Conservation (phyloP, 2,888 invertebrate genomes). For the Salpingus planirostris region DNA sequence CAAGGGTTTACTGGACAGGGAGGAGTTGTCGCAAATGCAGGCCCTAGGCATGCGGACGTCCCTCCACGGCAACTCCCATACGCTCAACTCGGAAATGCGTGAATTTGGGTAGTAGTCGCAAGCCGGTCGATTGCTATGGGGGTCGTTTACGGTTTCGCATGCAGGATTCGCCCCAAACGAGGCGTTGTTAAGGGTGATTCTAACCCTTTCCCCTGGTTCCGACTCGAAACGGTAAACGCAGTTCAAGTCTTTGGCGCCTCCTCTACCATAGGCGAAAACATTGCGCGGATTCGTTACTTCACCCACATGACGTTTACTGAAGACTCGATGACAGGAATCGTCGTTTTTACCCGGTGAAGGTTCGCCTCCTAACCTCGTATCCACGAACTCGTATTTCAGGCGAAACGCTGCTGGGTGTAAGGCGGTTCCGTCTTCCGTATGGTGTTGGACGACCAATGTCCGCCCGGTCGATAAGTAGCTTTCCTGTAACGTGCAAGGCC, state of each 20-base stretch:
- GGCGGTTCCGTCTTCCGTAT: conserved; percentile 64
- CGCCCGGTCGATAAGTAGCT: conserved; percentile 60
- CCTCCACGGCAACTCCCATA: conserved; percentile 65
- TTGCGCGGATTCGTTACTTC: conserved; percentile 60
- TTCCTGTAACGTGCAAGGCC: conserved; percentile 71
- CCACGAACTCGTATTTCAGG: conserved; percentile 74
- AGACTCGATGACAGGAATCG: conserved; percentile 53
- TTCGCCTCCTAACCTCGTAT: conserved; percentile 67
- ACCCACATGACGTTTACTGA: conserved; percentile 51
- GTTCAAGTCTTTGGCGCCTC: conserved; percentile 66
- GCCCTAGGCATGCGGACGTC: conserved; percentile 62
- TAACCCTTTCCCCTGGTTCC: conserved; percentile 51
- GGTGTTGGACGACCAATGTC: conserved; percentile 45
- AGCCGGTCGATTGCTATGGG: conserved; percentile 59
- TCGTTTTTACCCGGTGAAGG: conserved; percentile 43
- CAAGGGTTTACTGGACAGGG: conserved; percentile 50
- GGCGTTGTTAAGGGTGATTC: conserved; percentile 59
- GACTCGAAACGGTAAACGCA: conserved; percentile 60
- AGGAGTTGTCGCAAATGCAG: conserved; percentile 71
- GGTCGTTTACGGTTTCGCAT: conserved; percentile 63
- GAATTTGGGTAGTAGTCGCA: conserved; percentile 42
- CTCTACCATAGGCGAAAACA: conserved; percentile 75
- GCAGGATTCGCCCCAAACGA: conserved; percentile 59
- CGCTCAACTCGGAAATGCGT: conserved; percentile 47
- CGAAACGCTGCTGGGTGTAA: conserved; percentile 67